These are phyloP conservation scores for Austrolebias charrua DNA, from an alignment of 2,797 vertebrate species.

Conservation along the genomic window DNA sequence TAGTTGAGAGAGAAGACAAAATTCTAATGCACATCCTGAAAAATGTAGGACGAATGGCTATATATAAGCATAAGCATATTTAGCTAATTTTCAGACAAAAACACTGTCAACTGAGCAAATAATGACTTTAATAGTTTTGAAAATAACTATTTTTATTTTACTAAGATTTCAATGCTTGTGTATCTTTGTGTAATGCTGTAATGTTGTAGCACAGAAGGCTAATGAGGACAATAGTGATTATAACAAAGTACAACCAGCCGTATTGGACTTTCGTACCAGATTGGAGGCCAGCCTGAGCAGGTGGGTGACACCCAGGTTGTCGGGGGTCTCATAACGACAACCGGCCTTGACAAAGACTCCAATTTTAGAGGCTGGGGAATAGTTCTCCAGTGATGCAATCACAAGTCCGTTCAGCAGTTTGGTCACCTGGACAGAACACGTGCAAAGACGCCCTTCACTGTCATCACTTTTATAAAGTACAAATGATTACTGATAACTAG, in stretches of 20 bases:
- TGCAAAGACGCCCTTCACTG: neutral
- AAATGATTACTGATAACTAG: neutral
- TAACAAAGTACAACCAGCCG: neutral
- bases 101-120: too few species aligned
- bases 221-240: neutral
- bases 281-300: slow-evolving; percentile 87
- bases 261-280: slow-evolving; percentile 77
- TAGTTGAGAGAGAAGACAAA: neutral
- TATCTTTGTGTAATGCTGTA: too few species aligned
- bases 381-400: slow-evolving; percentile 92
- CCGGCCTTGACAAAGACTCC: slow-evolving; percentile 90
- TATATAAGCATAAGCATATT: too few species aligned
- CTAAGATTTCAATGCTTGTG: too few species aligned
- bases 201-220: neutral
- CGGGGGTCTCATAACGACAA: slow-evolving; percentile 86
- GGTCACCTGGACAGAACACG: slow-evolving; percentile 68
- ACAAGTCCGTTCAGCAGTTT: slow-evolving; percentile 90
- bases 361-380: slow-evolving; percentile 89
- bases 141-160: too few species aligned
- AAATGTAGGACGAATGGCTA: neutral
- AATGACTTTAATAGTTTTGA: neutral
- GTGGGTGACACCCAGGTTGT: slow-evolving; percentile 88
- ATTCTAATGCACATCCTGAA: neutral
- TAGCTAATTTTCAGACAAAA: too few species aligned
- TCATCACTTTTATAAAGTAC: neutral